These are phyloP conservation scores for Pseudochromis fuscus DNA, from an alignment of 2,797 vertebrate species.

Conservation along the genomic window DNA sequence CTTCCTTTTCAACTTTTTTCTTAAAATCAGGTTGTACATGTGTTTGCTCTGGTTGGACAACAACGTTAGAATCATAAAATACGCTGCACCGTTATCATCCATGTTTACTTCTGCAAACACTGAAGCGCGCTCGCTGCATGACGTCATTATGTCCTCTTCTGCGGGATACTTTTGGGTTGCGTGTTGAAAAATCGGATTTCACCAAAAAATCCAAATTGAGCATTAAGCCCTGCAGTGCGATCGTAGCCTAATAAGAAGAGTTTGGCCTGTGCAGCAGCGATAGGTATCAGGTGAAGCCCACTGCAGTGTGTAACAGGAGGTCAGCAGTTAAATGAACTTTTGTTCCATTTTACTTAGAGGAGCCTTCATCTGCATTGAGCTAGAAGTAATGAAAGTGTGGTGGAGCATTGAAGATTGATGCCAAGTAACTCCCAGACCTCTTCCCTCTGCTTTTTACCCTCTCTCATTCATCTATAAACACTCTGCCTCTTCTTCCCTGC, in stretches of 20 bases:
- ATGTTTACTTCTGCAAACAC: no score
- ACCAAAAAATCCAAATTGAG: neutral
- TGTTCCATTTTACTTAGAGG: conserved; percentile 65
- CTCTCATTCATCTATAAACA: conserved; percentile 64
- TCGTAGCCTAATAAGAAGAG: neutral
- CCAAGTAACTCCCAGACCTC: conserved; percentile 69
- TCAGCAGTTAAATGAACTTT: conserved; percentile 84
- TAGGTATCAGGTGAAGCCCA: conserved; percentile 44
- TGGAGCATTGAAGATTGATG: conserved; percentile 81
- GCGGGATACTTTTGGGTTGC: no score
- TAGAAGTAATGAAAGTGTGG: conserved; percentile 78
- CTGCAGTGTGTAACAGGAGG: conserved; percentile 69
- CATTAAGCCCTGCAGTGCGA: no score
- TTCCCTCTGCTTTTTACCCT: conserved; percentile 61
- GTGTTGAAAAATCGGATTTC: no score
- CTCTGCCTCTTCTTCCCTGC: conserved; percentile 24
- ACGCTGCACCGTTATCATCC: no score
- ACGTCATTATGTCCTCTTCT: no score
- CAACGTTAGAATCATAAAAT: no score
- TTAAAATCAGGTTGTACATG: no score
- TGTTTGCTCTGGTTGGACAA: no score
- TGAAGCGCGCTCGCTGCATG: no score
- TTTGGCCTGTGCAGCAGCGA: conserved; percentile 8
- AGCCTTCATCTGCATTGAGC: conserved; percentile 74
- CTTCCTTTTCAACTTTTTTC: no score